Evolutionary conservation across 2,797 vertebrate species (phyloP).

Genomic region (Sebastes glaucus): DNA sequence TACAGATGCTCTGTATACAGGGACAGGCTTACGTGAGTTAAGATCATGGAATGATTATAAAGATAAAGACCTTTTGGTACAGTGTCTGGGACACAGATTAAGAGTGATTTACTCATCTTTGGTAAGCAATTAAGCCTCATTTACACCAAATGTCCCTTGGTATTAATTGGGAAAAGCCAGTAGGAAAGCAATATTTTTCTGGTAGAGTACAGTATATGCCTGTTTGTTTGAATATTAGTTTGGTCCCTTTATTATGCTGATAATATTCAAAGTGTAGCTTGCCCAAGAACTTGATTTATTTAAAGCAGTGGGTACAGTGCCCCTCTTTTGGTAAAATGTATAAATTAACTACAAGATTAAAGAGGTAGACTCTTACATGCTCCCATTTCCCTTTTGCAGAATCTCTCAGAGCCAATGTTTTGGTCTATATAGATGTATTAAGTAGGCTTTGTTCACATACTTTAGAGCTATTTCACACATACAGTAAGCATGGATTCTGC

Average conservation of each 20-base stretch:
- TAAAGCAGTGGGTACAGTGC: background rate
- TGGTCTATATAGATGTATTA: background rate
- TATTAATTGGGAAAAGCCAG: slow-evolving; percentile 19
- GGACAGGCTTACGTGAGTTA: slow-evolving; percentile 14
- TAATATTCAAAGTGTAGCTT: background rate
- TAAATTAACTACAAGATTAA: slow-evolving; percentile 2
- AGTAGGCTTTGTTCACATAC: background rate
- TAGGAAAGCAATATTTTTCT: background rate
- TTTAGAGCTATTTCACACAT: slow-evolving; percentile 2
- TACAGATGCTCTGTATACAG: slow-evolving; percentile 1
- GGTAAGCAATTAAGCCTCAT: slow-evolving; percentile 56
- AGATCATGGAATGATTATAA: slow-evolving; percentile 47
- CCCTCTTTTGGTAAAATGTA: background rate
- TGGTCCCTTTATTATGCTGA: background rate
- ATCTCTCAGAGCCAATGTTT: background rate
- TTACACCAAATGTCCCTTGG: slow-evolving; percentile 40
- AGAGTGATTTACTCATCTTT: slow-evolving; percentile 61
- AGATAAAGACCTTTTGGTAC: slow-evolving; percentile 54
- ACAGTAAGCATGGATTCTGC: background rate
- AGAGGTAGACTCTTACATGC: background rate
- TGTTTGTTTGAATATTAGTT: background rate
- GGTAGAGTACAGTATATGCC: background rate
- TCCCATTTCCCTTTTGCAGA: slow-evolving; percentile 7
- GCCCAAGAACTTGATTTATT: slow-evolving; percentile 1
- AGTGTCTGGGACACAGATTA: slow-evolving; percentile 69